These are phyloP conservation scores for Drosophila seclusa DNA, from an alignment of 2,888 invertebrate species.

Conservation along the genomic window DNA sequence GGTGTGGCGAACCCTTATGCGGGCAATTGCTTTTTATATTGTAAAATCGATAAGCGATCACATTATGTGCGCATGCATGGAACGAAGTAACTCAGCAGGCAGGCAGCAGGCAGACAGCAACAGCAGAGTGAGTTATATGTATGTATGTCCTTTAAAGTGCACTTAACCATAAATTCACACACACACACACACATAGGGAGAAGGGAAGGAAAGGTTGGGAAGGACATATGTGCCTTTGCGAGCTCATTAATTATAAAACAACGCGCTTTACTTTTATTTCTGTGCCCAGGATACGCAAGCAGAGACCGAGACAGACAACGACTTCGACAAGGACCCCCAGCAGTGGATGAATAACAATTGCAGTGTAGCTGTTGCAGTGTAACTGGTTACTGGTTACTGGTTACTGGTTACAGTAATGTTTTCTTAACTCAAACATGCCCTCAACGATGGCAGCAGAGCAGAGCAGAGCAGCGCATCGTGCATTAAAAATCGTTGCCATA, in stretches of 20 bases:
- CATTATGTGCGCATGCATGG: constrained; percentile 68
- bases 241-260: constrained; percentile 81
- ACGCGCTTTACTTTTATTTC: constrained; percentile 73
- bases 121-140: constrained; percentile 72
- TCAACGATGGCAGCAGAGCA: constrained; percentile 22
- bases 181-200: constrained; percentile 17
- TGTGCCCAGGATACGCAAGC: constrained; percentile 35
- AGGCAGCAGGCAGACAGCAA: constrained; percentile 7
- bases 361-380: constrained; percentile 52
- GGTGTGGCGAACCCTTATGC: constrained; percentile 50
- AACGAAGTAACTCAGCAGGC: constrained; percentile 68
- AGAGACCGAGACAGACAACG: constrained; percentile 14
- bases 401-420: constrained; percentile 64
- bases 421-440: constrained; percentile 79
- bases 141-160: constrained; percentile 79
- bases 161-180: constrained; percentile 78
- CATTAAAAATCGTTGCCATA: constrained; percentile 79
- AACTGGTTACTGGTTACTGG: constrained; percentile 61
- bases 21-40: constrained; percentile 81
- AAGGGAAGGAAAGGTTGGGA: not conserved
- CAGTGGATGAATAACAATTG: constrained; percentile 53
- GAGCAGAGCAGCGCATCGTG: constrained; percentile 49
- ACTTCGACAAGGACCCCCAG: constrained; percentile 19
- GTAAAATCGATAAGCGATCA: constrained; percentile 81
- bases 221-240: constrained; percentile 59